phyloP scores from a whole-genome alignment of 2,888 invertebrate genomes.

The Chymomyza fuscimana region DNA sequence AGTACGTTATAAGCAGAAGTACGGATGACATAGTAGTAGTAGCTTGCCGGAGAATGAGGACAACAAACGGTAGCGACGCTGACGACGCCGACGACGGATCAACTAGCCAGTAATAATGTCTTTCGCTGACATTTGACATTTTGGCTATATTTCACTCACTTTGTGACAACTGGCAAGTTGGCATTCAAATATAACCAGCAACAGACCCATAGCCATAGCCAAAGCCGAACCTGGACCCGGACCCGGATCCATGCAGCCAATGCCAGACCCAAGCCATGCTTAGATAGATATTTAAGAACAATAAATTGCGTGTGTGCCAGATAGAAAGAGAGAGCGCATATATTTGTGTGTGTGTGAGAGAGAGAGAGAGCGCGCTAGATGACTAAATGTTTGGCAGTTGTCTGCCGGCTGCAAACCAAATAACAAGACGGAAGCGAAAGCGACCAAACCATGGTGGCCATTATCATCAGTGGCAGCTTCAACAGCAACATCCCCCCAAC shows the following conservation, averaged over 20 bases:
- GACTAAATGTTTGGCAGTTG: conserved; percentile 57
- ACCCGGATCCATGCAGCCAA: conserved; percentile 25
- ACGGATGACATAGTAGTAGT: not conserved
- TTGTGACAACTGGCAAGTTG: conserved; percentile 72
- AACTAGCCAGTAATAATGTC: conserved; percentile 73
- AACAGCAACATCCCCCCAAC: conserved; percentile 1
- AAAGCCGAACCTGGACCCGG: not conserved
- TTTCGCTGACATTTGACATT: conserved; percentile 75
- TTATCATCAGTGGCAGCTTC: conserved; percentile 51
- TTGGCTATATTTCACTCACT: conserved; percentile 75
- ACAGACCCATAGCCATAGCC: not conserved
- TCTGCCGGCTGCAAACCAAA: conserved; percentile 40
- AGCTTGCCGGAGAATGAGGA: not conserved
- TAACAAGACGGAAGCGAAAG: conserved; percentile 50
- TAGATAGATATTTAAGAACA: conserved; percentile 66
- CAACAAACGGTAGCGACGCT: conserved; percentile 35
- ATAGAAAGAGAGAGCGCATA: not conserved
- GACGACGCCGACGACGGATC: conserved; percentile 48
- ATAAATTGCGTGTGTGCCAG: conserved; percentile 41
- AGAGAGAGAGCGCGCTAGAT: conserved; percentile 27
- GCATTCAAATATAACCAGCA: conserved; percentile 66
- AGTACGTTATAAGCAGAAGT: conserved; percentile 2
- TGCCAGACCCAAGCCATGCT: conserved; percentile 44
- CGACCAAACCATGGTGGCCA: conserved; percentile 34
- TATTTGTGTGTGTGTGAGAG: conserved; percentile 15